These are phyloP conservation scores for Planococcus citri DNA, from an alignment of 1,140 invertebrate genomes.

Conservation along the genomic window DNA sequence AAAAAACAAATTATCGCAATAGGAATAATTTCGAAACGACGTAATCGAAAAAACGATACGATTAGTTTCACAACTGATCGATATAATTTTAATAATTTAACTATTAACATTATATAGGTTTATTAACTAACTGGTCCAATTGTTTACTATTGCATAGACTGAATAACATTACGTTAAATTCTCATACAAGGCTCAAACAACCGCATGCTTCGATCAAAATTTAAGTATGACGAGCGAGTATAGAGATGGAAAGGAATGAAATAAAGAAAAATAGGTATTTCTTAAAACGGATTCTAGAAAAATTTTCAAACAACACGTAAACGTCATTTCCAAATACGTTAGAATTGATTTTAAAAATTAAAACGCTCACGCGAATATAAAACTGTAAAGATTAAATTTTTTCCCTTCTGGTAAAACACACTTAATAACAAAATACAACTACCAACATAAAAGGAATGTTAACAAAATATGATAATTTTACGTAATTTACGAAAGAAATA, in stretches of 20 bases:
- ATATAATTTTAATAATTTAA: background rate
- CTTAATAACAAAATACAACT: background rate
- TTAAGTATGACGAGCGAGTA: too few relatives aligned
- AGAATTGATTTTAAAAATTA: too few relatives aligned
- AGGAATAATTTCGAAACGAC: background rate
- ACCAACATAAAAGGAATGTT: background rate
- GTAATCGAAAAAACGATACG: background rate
- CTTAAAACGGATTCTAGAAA: too few relatives aligned
- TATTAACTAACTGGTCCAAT: slow-evolving; percentile 2
- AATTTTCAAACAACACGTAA: too few relatives aligned
- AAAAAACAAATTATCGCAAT: background rate
- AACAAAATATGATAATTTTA: slow-evolving; percentile 9
- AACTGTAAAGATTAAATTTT: background rate
- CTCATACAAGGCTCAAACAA: too few relatives aligned
- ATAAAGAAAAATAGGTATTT: too few relatives aligned
- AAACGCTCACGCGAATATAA: background rate
- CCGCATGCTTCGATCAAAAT: too few relatives aligned
- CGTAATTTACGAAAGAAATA: background rate
- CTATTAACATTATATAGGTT: background rate
- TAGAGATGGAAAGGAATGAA: too few relatives aligned
- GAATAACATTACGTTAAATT: too few relatives aligned
- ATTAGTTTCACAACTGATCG: background rate
- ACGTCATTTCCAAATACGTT: too few relatives aligned
- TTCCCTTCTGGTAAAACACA: background rate
- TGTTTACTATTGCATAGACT: background rate